phyloP scores from a whole-genome alignment of 2,888 invertebrate genomes.

The Pediacus dermestoides region DNA sequence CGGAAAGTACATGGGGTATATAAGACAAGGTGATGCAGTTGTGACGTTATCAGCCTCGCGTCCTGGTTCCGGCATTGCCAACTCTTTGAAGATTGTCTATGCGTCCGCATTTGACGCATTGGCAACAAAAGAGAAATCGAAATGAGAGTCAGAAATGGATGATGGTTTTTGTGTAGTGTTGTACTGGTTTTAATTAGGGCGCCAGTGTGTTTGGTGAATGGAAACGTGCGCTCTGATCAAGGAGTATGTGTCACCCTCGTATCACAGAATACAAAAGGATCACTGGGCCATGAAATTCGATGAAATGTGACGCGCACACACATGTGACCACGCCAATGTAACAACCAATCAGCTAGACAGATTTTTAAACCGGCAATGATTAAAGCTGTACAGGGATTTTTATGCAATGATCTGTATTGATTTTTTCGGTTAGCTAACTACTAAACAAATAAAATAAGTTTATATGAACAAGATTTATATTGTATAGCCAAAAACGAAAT shows the following conservation, averaged over 20 bases:
- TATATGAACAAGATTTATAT: too few species aligned
- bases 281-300: conserved; percentile 53
- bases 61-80: conserved; percentile 65
- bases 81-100: conserved; percentile 64
- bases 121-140: conserved; percentile 12
- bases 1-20: conserved; percentile 61
- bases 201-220: not conserved
- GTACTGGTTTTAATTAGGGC: not conserved
- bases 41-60: conserved; percentile 70
- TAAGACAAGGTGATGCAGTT: conserved; percentile 65
- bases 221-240: conserved; percentile 1
- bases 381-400: too few species aligned
- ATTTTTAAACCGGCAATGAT: too few species aligned
- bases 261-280: conserved; percentile 47
- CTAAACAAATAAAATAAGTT: too few species aligned
- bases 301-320: conserved; percentile 52
- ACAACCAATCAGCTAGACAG: conserved; percentile 20
- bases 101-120: conserved; percentile 43
- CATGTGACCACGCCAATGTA: conserved; percentile 41
- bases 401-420: too few species aligned
- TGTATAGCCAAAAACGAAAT: too few species aligned
- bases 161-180: not conserved
- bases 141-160: not conserved
- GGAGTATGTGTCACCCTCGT: conserved; percentile 9
- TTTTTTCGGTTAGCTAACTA: too few species aligned